Base-by-base conservation (phyloP, 2,113 vertebrate genomes). In the Rhynchomys soricoides region DNA sequence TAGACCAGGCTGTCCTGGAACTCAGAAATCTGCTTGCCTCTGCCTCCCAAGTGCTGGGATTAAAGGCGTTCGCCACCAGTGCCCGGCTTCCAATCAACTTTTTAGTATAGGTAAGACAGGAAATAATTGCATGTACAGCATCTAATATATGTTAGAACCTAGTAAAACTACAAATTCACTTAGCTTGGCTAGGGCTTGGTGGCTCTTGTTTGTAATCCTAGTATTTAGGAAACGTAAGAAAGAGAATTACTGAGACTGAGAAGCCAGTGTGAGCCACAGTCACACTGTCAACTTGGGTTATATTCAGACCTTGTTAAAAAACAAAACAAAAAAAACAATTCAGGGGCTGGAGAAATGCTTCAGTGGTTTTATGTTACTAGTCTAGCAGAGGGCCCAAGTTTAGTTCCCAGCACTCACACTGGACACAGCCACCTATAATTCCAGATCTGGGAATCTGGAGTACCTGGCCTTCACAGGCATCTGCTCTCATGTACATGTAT, bases 61-160 rank as follows among this genome's bases (percentile, higher is more conserved):
- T n/a, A n/a, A n/a, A n/a, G n/a, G n/a, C n/a, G n/a, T n/a, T n/a
- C n/a, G n/a, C n/a, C n/a, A n/a, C n/a, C n/a, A n/a, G n/a, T n/a
- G n/a, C n/a, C n/a, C n/a, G n/a, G n/a, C n/a, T n/a, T n/a, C 62
- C n/a, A 91, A n/a, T 86, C 3, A 57, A 91, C 10, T 91, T 95
- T 96, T 86, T 83, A 96, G 62, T 91, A 95, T 6, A 95, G 21
- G 22, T 62, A 97, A 59, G 78, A 31, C 78, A 96, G 94, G 19
- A 55, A 68, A 95, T 79, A 93, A 88, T 1, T 89, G 22, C 31
- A 81, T 50, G 37, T 90, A 88, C 57, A 66, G 52, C 29, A 62
- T 9, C 59, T 26, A 94, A 64, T 95, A 93, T 75, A 92, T 34
- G 90, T 90, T 70, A 96, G 31, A 90, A 78, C 85, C 50, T 88